A percentile compares a stretch with the other conserved stretches of the same genome.
phyloP scores from a whole-genome alignment of 2,888 invertebrate species.

The Desoria tigrina region DNA sequence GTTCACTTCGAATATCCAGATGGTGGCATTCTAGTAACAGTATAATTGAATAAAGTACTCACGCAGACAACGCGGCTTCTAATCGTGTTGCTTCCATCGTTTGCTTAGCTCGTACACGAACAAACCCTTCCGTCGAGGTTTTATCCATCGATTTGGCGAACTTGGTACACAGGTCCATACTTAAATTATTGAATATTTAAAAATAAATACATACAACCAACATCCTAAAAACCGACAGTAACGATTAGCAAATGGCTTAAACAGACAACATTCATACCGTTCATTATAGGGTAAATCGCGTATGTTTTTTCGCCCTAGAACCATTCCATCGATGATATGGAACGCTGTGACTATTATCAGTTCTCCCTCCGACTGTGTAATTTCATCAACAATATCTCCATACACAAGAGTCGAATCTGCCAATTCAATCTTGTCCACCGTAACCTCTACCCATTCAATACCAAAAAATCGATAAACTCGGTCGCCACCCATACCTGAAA shows the following conservation, averaged over 20 bases:
- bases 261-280: no score
- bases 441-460: slow-evolving; percentile 57
- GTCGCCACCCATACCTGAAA: slow-evolving; percentile 60
- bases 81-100: slow-evolving; percentile 31
- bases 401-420: slow-evolving; percentile 71
- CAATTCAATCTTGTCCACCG: slow-evolving; percentile 61
- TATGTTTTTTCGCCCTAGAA: slow-evolving; percentile 72
- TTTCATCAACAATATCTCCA: slow-evolving; percentile 72
- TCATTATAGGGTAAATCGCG: slow-evolving; percentile 63
- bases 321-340: slow-evolving; percentile 76
- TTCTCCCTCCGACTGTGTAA: slow-evolving; percentile 62
- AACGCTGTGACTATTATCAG: slow-evolving; percentile 66
- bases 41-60: no score
- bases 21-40: not conserved
- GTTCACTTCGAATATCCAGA: no score
- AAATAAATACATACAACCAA: no score
- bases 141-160: slow-evolving; percentile 74
- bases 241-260: no score
- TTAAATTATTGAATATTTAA: no score
- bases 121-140: slow-evolving; percentile 52
- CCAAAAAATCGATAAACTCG: slow-evolving; percentile 64
- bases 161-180: slow-evolving; percentile 61
- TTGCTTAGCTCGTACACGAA: slow-evolving; percentile 33
- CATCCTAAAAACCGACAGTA: no score
- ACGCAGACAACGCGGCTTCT: slow-evolving; percentile 29